Evolutionary conservation across 2,888 invertebrate species (phyloP).

Genomic region (Hartigia nigra): DNA sequence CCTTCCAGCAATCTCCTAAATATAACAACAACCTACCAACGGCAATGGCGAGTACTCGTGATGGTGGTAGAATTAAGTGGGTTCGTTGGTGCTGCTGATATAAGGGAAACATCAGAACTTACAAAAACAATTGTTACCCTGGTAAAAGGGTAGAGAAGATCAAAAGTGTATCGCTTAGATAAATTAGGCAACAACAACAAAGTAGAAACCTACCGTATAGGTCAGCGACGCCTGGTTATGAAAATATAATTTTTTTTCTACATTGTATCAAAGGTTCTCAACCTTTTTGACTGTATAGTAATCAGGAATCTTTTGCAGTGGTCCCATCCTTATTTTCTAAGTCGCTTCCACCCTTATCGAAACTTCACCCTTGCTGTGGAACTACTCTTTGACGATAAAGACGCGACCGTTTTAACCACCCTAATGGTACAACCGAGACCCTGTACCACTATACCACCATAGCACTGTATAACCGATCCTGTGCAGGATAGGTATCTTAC

Average conservation of each 20-base stretch:
- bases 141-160: background rate
- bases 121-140: slow-evolving; percentile 39
- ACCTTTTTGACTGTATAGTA: background rate
- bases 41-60: slow-evolving; percentile 4
- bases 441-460: background rate
- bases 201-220: background rate
- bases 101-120: slow-evolving; percentile 46
- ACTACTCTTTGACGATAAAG: background rate
- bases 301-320: background rate
- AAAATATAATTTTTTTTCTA: background rate
- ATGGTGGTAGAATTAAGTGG: slow-evolving; percentile 18
- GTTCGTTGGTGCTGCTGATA: slow-evolving; percentile 33
- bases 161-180: background rate
- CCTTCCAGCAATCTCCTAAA: background rate
- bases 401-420: background rate
- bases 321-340: background rate
- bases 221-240: background rate
- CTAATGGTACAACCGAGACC: background rate
- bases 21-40: background rate
- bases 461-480: background rate
- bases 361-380: background rate
- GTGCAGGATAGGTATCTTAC: background rate
- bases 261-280: background rate
- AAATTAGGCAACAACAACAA: background rate
- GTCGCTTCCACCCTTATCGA: background rate